phyloP scores from a whole-genome alignment of 2,113 vertebrate genomes.

The Lagopus muta region DNA sequence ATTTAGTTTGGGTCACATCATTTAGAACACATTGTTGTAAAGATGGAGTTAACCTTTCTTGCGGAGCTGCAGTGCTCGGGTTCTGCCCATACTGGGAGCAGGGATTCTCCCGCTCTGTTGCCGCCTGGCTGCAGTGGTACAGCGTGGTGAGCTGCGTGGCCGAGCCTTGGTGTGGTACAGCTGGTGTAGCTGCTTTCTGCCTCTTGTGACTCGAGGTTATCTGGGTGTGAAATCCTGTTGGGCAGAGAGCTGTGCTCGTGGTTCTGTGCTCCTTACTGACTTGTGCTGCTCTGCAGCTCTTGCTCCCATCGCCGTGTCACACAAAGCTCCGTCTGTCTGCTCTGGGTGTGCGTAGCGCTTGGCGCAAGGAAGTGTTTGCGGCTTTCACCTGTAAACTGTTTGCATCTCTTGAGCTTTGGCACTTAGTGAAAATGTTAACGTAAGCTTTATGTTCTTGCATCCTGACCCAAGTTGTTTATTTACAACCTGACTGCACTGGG shows the following conservation, averaged over 20 bases:
- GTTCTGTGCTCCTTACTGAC: accelerated
- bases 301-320: neutral
- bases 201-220: neutral
- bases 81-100: neutral
- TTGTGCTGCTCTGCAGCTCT: neutral
- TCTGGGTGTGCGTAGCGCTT: neutral
- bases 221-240: neutral
- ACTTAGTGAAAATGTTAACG: accelerated
- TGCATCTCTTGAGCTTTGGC: neutral
- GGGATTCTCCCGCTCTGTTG: accelerated
- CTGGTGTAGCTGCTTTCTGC: neutral
- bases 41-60: neutral
- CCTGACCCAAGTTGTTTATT: neutral
- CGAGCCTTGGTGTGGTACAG: neutral
- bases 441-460: neutral
- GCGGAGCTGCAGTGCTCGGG: neutral
- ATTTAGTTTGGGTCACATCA: neutral
- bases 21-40: neutral
- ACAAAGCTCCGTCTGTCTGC: neutral
- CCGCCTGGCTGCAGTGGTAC: neutral
- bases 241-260: neutral
- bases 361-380: neutral
- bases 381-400: neutral
- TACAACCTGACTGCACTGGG: neutral
- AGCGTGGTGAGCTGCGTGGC: neutral